Conservation (phyloP, 2,888 invertebrate species). For the Lysandra bellargus region DNA sequence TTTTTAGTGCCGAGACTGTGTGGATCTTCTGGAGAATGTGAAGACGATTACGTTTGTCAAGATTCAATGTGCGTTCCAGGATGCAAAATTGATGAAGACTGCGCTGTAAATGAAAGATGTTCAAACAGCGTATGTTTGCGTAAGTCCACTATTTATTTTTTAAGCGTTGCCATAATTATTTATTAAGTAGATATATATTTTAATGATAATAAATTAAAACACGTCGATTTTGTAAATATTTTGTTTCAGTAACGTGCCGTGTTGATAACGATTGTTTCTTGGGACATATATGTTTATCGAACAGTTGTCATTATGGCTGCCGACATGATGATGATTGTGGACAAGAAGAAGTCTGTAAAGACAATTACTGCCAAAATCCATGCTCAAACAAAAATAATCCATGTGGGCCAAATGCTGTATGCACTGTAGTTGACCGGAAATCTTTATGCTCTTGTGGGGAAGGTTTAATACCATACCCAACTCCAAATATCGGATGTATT, state of each 20-base stretch:
- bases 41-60: slow-evolving; percentile 85
- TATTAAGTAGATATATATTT: background rate
- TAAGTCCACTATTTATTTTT: slow-evolving; percentile 67
- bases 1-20: slow-evolving; percentile 88
- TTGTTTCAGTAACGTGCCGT: slow-evolving; percentile 87
- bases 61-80: slow-evolving; percentile 90
- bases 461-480: slow-evolving; percentile 92
- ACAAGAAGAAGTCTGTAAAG: slow-evolving; percentile 89
- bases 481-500: slow-evolving; percentile 93
- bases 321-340: slow-evolving; percentile 93
- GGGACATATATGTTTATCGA: slow-evolving; percentile 92
- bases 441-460: slow-evolving; percentile 89
- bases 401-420: slow-evolving; percentile 92
- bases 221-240: slow-evolving; percentile 12
- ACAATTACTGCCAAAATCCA: slow-evolving; percentile 90
- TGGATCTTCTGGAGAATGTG: slow-evolving; percentile 85
- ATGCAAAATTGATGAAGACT: slow-evolving; percentile 88
- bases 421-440: slow-evolving; percentile 89
- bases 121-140: slow-evolving; percentile 88
- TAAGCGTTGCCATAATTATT: background rate
- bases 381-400: slow-evolving; percentile 84
- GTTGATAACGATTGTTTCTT: slow-evolving; percentile 96
- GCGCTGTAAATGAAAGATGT: slow-evolving; percentile 95
- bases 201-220: background rate
- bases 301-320: slow-evolving; percentile 93